A percentile compares a stretch with the other conserved stretches of the same genome.
Conservation (phyloP, 2,888 invertebrate genomes). For the Volucella inanis region DNA sequence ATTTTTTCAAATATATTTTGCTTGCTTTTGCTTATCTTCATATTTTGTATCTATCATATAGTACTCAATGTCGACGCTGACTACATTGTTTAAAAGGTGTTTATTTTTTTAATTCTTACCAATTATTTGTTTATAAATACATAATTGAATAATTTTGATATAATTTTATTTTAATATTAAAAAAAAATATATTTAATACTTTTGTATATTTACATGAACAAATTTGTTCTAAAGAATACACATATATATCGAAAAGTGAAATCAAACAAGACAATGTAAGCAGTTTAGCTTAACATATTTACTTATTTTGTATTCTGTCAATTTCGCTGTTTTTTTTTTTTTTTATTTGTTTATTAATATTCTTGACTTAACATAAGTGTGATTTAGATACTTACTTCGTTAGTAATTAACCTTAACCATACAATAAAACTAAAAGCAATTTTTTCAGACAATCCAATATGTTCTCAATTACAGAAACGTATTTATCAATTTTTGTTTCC, state of each 20-base stretch:
- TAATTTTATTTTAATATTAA: conserved; percentile 75
- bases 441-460: too few relatives aligned
- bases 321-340: conserved; percentile 55
- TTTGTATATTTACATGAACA: conserved; percentile 73
- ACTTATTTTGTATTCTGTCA: conserved; percentile 64
- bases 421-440: conserved; percentile 27
- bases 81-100: conserved; percentile 63
- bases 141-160: conserved; percentile 79
- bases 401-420: conserved; percentile 42
- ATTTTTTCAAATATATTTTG: conserved; percentile 70
- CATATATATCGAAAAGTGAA: conserved; percentile 54
- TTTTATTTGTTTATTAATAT: conserved; percentile 36
- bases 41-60: conserved; percentile 67
- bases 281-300: conserved; percentile 71
- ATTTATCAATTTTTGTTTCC: conserved; percentile 34
- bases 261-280: conserved; percentile 34
- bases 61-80: conserved; percentile 70
- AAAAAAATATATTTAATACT: conserved; percentile 78
- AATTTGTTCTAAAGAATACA: conserved; percentile 58
- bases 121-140: conserved; percentile 64
- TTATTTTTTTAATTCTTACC: conserved; percentile 51
- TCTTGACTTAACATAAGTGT: conserved; percentile 49
- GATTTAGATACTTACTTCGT: conserved; percentile 61
- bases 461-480: conserved; percentile 39
- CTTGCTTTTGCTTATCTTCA: conserved; percentile 59